Conservation (phyloP, 1,140 invertebrate genomes). For the Colletes latitarsis region DNA sequence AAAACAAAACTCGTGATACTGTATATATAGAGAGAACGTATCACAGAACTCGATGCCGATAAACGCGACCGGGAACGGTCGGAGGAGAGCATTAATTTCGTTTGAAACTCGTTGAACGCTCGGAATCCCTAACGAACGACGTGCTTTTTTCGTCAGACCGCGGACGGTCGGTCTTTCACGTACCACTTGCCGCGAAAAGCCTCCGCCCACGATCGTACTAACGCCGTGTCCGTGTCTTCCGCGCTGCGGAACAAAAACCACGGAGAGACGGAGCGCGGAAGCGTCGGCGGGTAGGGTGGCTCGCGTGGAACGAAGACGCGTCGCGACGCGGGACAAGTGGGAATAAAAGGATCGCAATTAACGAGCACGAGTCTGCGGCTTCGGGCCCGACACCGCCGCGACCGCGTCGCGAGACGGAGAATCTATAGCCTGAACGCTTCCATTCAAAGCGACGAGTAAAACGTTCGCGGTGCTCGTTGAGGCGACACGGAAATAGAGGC, state of each 20-base stretch:
- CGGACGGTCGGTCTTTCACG: conserved; percentile 28
- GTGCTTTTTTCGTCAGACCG: conserved; percentile 28
- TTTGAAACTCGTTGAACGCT: conserved; percentile 44
- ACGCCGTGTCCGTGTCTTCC: conserved; percentile 11
- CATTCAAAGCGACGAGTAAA: conserved; percentile 11
- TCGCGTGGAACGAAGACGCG: background rate
- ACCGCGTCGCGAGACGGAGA: background rate
- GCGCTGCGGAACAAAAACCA: background rate
- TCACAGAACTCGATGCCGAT: conserved; percentile 11
- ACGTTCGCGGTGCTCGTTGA: conserved; percentile 23
- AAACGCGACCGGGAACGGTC: background rate
- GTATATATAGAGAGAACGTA: background rate
- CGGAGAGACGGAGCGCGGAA: background rate
- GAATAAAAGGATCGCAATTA: conserved; percentile 51
- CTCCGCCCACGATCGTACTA: background rate
- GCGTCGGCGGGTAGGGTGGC: background rate
- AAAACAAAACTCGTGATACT: background rate
- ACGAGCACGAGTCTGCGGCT: conserved; percentile 27
- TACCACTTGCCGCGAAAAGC: conserved; percentile 31
- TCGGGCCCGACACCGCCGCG: background rate
- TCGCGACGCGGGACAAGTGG: conserved; percentile 18
- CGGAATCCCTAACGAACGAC: conserved; percentile 42
- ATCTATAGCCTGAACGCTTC: background rate
- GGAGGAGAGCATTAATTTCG: conserved; percentile 39
- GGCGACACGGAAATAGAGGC: conserved; percentile 1